Percentiles rank a stretch among this genome's conserved stretches.
Evolutionary conservation across 1,140 invertebrate genomes (phyloP).

Genomic region (Globodera rostochiensis): DNA sequence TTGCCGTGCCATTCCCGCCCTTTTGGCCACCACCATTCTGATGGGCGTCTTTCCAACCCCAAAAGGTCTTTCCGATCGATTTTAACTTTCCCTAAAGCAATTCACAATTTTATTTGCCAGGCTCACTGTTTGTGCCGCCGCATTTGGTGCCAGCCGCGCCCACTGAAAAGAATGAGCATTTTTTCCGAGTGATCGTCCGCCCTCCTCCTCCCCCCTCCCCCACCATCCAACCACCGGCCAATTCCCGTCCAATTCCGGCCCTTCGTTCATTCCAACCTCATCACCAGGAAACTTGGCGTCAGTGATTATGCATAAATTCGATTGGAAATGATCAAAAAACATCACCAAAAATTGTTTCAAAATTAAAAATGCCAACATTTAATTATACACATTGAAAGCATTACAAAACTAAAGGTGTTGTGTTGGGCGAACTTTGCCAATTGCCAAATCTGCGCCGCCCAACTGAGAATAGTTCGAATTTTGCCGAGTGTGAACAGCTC

Average conservation of each 20-base stretch:
- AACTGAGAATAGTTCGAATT: slow-evolving; percentile 10
- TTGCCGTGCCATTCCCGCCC: not conserved
- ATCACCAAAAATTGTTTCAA: not conserved
- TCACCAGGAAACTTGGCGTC: not conserved
- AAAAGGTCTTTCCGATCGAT: not conserved
- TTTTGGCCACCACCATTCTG: not conserved
- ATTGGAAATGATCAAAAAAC: not conserved
- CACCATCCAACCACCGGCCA: not conserved
- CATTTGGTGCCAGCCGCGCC: not conserved
- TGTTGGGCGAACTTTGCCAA: slow-evolving; percentile 32
- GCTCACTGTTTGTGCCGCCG: not conserved
- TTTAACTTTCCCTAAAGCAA: not conserved
- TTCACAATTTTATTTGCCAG: not conserved
- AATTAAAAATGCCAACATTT: no score
- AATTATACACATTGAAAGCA: no score
- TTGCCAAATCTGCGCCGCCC: slow-evolving; percentile 16
- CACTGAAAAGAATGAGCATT: not conserved
- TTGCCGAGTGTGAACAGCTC: slow-evolving; percentile 25
- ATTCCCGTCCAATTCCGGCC: not conserved
- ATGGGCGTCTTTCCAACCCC: not conserved
- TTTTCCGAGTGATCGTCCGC: not conserved
- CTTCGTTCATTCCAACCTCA: not conserved
- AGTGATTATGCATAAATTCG: not conserved
- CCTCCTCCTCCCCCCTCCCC: not conserved
- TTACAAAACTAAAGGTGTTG: slow-evolving; percentile 11